Percentiles rank a stretch among this genome's conserved stretches.
phyloP scores from a whole-genome alignment of 2,888 invertebrate species.

The Agrotis exclamationis region DNA sequence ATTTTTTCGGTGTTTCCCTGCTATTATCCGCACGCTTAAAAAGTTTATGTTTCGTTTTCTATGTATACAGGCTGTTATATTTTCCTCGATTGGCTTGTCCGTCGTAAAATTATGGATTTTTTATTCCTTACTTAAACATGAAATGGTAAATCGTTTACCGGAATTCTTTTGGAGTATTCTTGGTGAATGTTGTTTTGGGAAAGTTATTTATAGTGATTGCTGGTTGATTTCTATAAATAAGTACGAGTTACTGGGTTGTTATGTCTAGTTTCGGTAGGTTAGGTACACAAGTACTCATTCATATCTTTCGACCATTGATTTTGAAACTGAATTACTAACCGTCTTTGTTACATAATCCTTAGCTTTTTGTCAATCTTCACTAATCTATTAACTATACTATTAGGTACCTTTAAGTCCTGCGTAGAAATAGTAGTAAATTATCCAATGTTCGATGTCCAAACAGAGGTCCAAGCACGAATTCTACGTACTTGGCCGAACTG shows the following conservation, averaged over 20 bases:
- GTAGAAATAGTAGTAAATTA: too few relatives aligned
- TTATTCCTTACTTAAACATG: slow-evolving; percentile 23
- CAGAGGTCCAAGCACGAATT: too few relatives aligned
- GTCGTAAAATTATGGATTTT: slow-evolving; percentile 45
- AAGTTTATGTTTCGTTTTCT: slow-evolving; percentile 31
- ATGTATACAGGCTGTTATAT: slow-evolving; percentile 27
- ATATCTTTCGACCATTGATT: slow-evolving; percentile 4
- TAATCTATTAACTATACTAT: too few relatives aligned
- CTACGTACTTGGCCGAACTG: too few relatives aligned
- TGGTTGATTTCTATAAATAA: slow-evolving; percentile 22
- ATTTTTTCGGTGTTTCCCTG: slow-evolving; percentile 55
- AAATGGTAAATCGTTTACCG: slow-evolving; percentile 8
- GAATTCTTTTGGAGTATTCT: slow-evolving; percentile 35
- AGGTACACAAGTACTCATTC: background rate
- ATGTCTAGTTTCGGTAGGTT: slow-evolving; percentile 4
- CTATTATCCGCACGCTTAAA: slow-evolving; percentile 67
- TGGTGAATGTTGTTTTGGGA: slow-evolving; percentile 33
- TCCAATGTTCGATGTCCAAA: too few relatives aligned
- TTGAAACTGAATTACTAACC: background rate
- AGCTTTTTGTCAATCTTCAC: too few relatives aligned
- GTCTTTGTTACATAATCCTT: background rate
- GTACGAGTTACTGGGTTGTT: background rate
- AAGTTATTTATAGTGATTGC: slow-evolving; percentile 38
- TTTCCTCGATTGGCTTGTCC: slow-evolving; percentile 42
- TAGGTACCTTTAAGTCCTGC: too few relatives aligned